These are phyloP conservation scores for Perca schrenkii DNA, from an alignment of 2,113 vertebrate species.

Conservation along the genomic window DNA sequence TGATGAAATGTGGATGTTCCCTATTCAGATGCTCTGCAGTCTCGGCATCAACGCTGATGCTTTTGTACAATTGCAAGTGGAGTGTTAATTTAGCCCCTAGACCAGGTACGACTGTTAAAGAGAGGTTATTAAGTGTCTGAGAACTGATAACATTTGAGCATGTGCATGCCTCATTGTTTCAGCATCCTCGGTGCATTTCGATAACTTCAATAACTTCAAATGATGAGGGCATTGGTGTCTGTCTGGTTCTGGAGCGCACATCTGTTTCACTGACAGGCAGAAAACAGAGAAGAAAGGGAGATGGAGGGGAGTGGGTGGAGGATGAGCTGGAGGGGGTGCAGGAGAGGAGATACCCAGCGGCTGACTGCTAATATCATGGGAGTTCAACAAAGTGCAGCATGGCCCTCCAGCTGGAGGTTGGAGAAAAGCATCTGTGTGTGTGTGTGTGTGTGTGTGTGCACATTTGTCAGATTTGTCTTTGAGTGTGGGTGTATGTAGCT, in stretches of 20 bases:
- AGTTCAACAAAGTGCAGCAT: conserved; percentile 65
- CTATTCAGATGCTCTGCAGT: conserved; percentile 8
- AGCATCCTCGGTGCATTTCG: background rate
- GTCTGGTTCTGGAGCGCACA: conserved; percentile 37
- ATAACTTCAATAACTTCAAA: conserved; percentile 45
- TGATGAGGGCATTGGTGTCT: conserved; percentile 21
- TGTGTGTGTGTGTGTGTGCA: background rate
- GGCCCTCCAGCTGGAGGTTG: conserved; percentile 60
- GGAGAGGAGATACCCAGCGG: conserved; percentile 54
- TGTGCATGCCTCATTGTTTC: conserved; percentile 37
- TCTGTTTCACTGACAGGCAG: conserved; percentile 61
- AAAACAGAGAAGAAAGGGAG: conserved; percentile 57
- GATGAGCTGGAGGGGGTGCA: conserved; percentile 18
- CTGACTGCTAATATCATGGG: conserved; percentile 53
- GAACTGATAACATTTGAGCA: background rate
- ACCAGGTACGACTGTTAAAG: conserved; percentile 15
- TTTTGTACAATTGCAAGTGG: conserved; percentile 2
- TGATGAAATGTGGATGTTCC: conserved; percentile 16
- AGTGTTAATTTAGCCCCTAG: conserved; percentile 31
- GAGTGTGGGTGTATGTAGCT: background rate
- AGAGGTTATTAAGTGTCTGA: conserved; percentile 13
- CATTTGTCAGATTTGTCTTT: conserved; percentile 14
- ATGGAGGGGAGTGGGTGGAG: conserved; percentile 34
- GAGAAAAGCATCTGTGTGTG: conserved; percentile 32
- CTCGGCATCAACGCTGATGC: background rate